Evolutionary conservation across 2,113 vertebrate genomes (phyloP), one percentile per base, ranked within the genome.

Genomic region (Ramphastos sulfuratus): DNA sequence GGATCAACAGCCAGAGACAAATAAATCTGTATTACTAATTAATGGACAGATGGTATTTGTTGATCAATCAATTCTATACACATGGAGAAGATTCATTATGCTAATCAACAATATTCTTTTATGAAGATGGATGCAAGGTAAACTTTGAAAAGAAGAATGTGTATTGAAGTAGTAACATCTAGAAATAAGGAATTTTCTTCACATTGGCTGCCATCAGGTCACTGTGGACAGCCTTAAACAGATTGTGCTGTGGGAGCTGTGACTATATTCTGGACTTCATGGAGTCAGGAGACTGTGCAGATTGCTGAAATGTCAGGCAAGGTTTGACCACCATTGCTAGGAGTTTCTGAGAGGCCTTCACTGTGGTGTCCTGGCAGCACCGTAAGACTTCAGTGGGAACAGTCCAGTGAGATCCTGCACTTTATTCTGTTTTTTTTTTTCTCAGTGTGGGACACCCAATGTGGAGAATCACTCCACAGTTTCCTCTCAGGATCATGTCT

Each of bases 11-110:
- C 52, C 63, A 80, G 63, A 92, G 37, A 46, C 35, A 85, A 78
- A 67, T 46, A 33, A 63, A 33, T 85, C 70, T 55, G 28, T 84
- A 46, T 82, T 79, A 80, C 79, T 93, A 76, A 87, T 87, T 55
- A 91, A 63, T 4, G 80, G 67, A 67, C 75, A 91, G 75, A 93
- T 91, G 59, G 75, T 46, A 83, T 95, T 93, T 92, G 59, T 89
- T 94, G 93, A 89, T 87, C 65, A 87, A 87, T 89, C 55, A 79
- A 37, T 87, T 89, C 35, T n/a, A 16, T 63, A 78, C 64, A 92
- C 86, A 87, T 33, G n/a, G 63, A 76, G 74, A 81, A 66, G 65
- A 91, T 87, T 89, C 79, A 80, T 89, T 91, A 44, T 27, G 37
- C 80, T 92, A 33, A 55, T 69, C 42, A 87, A 74, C 79, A 80